These are phyloP conservation scores for Aplocera efformata DNA, from an alignment of 2,888 invertebrate species.

Conservation along the genomic window DNA sequence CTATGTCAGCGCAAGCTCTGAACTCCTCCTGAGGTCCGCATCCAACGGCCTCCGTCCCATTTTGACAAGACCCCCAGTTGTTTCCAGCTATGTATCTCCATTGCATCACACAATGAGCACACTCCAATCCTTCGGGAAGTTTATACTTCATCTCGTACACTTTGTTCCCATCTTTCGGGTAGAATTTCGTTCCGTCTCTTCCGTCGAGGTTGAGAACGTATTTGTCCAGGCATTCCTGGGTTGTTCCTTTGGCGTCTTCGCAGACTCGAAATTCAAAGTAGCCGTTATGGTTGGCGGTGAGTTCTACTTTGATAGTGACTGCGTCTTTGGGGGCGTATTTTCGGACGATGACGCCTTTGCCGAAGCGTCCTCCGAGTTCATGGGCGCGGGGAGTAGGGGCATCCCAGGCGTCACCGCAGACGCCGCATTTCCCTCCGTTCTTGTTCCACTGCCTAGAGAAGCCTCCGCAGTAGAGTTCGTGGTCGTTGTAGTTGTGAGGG, in stretches of 20 bases:
- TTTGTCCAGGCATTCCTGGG: constrained; percentile 89
- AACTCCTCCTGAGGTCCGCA: constrained; percentile 95
- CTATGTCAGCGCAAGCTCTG: constrained; percentile 90
- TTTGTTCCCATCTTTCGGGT: constrained; percentile 88
- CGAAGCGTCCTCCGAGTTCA: constrained; percentile 91
- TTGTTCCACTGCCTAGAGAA: constrained; percentile 90
- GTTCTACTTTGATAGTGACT: constrained; percentile 87
- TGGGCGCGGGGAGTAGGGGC: constrained; percentile 85
- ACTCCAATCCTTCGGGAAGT: constrained; percentile 83
- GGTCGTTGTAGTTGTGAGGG: constrained; percentile 93
- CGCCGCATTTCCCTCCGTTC: constrained; percentile 91
- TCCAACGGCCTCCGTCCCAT: constrained; percentile 89
- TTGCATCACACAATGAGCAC: constrained; percentile 91
- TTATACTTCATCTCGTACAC: constrained; percentile 88
- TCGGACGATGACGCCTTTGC: constrained; percentile 90
- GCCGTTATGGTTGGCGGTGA: constrained; percentile 94
- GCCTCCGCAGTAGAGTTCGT: constrained; percentile 93
- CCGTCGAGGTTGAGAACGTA: constrained; percentile 82
- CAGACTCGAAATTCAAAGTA: constrained; percentile 93
- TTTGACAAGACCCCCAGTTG: constrained; percentile 89
- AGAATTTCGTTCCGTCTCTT: constrained; percentile 81
- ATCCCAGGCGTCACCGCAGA: constrained; percentile 94
- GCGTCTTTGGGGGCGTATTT: constrained; percentile 85
- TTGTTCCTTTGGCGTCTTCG: constrained; percentile 84
- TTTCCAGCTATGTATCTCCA: constrained; percentile 94